These are phyloP conservation scores for Pandion haliaetus DNA, from an alignment of 2,113 vertebrate genomes.

Conservation along the genomic window DNA sequence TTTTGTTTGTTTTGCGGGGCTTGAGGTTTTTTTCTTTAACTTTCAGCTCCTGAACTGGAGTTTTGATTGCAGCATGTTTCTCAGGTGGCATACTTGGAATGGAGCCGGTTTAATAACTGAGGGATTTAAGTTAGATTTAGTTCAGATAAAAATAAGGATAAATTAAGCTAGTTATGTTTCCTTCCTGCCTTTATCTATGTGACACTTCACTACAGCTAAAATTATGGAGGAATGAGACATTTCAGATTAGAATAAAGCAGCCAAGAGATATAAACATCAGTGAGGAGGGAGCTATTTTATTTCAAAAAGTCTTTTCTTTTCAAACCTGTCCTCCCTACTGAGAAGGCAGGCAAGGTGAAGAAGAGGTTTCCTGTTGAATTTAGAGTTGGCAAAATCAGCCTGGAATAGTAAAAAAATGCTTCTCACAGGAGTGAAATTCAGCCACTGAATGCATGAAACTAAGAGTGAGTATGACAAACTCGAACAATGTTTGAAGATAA, in stretches of 20 bases:
- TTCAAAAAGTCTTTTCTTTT: background rate
- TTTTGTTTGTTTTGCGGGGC: background rate
- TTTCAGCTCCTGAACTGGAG: background rate
- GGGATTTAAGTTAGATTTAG: constrained; percentile 38
- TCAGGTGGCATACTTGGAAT: constrained; percentile 32
- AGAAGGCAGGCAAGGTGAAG: background rate
- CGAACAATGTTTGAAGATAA: background rate
- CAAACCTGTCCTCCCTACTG: background rate
- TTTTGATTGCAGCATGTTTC: background rate
- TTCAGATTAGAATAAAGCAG: background rate
- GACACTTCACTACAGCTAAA: background rate
- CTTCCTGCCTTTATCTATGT: constrained; percentile 33
- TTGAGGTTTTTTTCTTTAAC: background rate
- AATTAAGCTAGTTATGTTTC: constrained; percentile 11
- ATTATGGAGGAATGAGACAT: background rate
- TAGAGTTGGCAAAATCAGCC: background rate
- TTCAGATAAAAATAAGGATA: constrained; percentile 23
- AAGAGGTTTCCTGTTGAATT: background rate
- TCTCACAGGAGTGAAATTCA: background rate
- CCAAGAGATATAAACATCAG: background rate
- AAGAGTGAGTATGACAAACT: background rate
- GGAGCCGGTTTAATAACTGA: constrained; percentile 29
- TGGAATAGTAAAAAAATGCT: background rate
- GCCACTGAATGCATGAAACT: background rate
- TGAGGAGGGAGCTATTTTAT: background rate